Conservation (phyloP, 1,140 invertebrate species). For the Doryteuthis pealeii region DNA sequence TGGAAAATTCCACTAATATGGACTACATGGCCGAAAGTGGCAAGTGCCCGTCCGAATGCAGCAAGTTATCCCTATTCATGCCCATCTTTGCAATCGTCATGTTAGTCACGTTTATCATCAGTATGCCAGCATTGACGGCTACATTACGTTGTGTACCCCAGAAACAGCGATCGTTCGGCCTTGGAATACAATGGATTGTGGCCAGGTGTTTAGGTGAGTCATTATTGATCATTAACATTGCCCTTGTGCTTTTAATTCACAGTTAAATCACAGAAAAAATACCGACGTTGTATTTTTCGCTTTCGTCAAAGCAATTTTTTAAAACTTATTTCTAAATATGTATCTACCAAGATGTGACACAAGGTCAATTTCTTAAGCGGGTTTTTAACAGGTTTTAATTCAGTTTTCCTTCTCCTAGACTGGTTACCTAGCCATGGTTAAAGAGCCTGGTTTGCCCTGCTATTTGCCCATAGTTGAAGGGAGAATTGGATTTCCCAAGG, state of each 20-base stretch:
- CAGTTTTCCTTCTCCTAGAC: too few relatives aligned
- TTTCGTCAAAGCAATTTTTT: neutral
- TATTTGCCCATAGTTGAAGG: too few relatives aligned
- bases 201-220: slow-evolving; percentile 47
- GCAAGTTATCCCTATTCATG: slow-evolving; percentile 44
- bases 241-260: neutral
- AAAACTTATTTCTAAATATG: neutral
- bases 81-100: slow-evolving; percentile 40
- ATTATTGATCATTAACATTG: neutral
- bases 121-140: slow-evolving; percentile 51
- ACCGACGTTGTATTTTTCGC: neutral
- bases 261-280: neutral
- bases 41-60: slow-evolving; percentile 42
- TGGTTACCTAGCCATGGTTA: too few relatives aligned
- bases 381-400: too few relatives aligned
- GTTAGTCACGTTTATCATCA: slow-evolving; percentile 42
- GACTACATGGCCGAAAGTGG: slow-evolving; percentile 34
- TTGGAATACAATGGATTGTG: slow-evolving; percentile 53
- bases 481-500: too few relatives aligned
- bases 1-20: neutral
- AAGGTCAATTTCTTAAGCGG: too few relatives aligned
- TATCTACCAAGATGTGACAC: too few relatives aligned
- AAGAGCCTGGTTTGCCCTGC: too few relatives aligned
- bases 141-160: slow-evolving; percentile 50
- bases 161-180: slow-evolving; percentile 42